Conservation (phyloP, 2,113 vertebrate genomes). For the Scophthalmus maximus region DNA sequence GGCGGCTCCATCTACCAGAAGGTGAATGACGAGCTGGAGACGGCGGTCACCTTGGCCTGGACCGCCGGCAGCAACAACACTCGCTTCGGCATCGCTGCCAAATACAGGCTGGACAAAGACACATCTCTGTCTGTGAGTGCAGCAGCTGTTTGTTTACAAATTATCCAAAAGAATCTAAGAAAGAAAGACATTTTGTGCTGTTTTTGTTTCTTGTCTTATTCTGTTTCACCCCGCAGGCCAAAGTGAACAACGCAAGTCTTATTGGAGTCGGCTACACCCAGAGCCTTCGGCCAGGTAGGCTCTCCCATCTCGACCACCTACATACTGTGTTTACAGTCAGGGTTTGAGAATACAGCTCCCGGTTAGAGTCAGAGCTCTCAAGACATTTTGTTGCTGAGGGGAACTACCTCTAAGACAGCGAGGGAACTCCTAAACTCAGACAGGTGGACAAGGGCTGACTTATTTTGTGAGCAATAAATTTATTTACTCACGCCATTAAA, state of each 20-base stretch:
- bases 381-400: too few relatives aligned
- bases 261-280: conserved; percentile 95
- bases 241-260: conserved; percentile 97
- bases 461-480: too few relatives aligned
- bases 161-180: background rate
- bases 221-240: conserved; percentile 82
- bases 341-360: background rate
- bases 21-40: conserved; percentile 91
- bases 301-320: background rate
- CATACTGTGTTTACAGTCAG: background rate
- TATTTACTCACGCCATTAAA: too few relatives aligned
- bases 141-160: background rate
- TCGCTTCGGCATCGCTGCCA: conserved; percentile 93
- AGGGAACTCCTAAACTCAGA: too few relatives aligned
- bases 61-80: conserved; percentile 98
- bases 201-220: background rate
- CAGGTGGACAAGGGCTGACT: too few relatives aligned
- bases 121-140: conserved; percentile 90
- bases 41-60: conserved; percentile 94
- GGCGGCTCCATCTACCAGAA: conserved; percentile 98
- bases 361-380: too few relatives aligned
- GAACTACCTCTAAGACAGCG: too few relatives aligned
- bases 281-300: conserved; percentile 89
- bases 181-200: background rate
- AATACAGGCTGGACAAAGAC: conserved; percentile 91